These are phyloP conservation scores for Torymus tubicola DNA, from an alignment of 2,888 invertebrate species.

Conservation along the genomic window DNA sequence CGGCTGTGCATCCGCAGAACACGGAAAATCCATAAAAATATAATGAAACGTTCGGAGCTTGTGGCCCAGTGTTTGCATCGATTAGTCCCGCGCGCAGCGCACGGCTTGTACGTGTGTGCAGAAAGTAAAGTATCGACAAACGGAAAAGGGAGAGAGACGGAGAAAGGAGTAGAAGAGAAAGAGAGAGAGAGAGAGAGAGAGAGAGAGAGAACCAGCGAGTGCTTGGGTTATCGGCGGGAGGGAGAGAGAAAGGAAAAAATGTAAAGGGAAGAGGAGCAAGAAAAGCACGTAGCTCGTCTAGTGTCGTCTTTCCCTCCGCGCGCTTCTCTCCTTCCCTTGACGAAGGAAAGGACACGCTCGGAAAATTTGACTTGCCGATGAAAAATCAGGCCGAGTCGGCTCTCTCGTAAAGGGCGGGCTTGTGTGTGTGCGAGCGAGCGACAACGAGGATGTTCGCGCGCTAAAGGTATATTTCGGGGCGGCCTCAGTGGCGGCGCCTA, in stretches of 20 bases:
- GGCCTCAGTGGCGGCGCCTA: constrained; percentile 1
- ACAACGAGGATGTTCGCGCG: background rate
- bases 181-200: background rate
- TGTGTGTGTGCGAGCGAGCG: background rate
- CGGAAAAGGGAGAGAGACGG: background rate
- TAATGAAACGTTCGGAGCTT: constrained; percentile 11
- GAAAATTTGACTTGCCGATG: constrained; percentile 47
- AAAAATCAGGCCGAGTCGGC: constrained; percentile 25
- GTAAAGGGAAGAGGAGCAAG: constrained; percentile 1
- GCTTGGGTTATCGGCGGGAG: background rate
- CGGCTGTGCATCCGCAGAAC: background rate
- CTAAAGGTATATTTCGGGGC: constrained; percentile 26
- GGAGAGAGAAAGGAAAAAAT: constrained; percentile 1
- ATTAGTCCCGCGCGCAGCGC: constrained; percentile 20
- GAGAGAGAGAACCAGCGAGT: too few species aligned
- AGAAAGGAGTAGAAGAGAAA: background rate
- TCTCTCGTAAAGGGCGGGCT: background rate
- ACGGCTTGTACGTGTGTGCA: background rate
- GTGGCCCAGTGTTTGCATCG: constrained; percentile 34
- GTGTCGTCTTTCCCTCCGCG: background rate
- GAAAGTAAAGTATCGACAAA: constrained; percentile 33
- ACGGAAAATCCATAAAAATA: constrained; percentile 22
- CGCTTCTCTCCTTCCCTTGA: background rate
- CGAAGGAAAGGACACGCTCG: background rate
- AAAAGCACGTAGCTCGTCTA: background rate